Base-by-base conservation (phyloP, 2,113 vertebrate genomes). In the Ictalurus punctatus region DNA sequence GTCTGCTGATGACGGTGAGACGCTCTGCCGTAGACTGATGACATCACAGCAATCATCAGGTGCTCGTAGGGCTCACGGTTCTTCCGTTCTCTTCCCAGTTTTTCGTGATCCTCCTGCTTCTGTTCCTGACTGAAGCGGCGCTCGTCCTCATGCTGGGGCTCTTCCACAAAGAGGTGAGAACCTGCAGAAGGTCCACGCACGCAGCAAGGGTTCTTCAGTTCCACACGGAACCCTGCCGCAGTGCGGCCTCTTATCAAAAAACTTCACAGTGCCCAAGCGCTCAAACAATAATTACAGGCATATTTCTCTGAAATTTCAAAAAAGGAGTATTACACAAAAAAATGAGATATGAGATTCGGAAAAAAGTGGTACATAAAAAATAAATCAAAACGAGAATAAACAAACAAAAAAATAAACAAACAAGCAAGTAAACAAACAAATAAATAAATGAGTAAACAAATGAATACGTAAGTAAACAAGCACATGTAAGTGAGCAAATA, bases 51-150 rank as follows among this genome's bases (percentile, higher is more conserved):
- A 65, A 44, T 83, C 54, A 21, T 37, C 56, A 61, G 81, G 82
- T 44, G 16, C 54, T 52, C 54, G 52, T 2, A 5, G 17, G 56
- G 27, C 7, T 74, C 65, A 52, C 63, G 34, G 37, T 82, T 21
- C 48, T 27, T 86, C 40, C 85, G 3, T 81, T 84, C 37, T 89
- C 52, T 80, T 58, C 59, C 25, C 93, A 97, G 97, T 97, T 97
- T 92, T 97, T 97, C 90, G 92, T 96, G 83, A 96, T 97, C 89
- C 94, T 97, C 12, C 87, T 96, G 89, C 90, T 97, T 27, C 94
- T 97, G 89, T 95, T 97, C 67, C 91, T 97, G 78, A 96, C 95
- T 16, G 96, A 97, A 88, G 93, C 96, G 30, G 93, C 93, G 6
- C 91, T 97, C 0, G 91, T 94, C 25, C 23, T 96, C 89, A 92